These are phyloP conservation scores for Athetis lepigone DNA, from an alignment of 2,888 invertebrate species.

Conservation along the genomic window DNA sequence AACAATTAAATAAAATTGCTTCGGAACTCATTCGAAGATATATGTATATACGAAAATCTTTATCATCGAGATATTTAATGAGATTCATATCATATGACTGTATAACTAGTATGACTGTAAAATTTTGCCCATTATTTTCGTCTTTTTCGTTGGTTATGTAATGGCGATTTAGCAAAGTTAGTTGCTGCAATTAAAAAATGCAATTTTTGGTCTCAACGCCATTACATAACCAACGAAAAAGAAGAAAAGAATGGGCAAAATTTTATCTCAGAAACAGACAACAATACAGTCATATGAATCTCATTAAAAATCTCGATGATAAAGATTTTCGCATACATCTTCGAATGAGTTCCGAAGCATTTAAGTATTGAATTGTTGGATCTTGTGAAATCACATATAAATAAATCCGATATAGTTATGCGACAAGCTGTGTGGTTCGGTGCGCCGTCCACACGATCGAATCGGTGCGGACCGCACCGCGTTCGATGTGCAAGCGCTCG, in stretches of 20 bases:
- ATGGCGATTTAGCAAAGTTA: too few relatives aligned
- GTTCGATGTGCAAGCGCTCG: too few relatives aligned
- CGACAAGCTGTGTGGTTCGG: background rate
- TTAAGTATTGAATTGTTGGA: background rate
- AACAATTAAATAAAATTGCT: too few relatives aligned
- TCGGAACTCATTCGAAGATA: too few relatives aligned
- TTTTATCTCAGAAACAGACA: background rate
- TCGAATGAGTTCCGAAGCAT: slow-evolving; percentile 1
- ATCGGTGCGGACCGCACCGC: too few relatives aligned
- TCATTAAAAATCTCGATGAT: too few relatives aligned
- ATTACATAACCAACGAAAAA: background rate
- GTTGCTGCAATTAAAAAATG: background rate
- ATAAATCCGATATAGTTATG: slow-evolving; percentile 1
- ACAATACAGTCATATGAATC: background rate
- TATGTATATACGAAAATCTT: slow-evolving; percentile 2
- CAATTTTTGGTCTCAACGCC: background rate
- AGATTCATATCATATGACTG: background rate
- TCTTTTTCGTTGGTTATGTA: too few relatives aligned
- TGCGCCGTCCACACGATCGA: too few relatives aligned
- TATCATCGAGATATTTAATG: too few relatives aligned
- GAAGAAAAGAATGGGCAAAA: background rate
- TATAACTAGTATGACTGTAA: background rate
- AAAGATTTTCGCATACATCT: background rate
- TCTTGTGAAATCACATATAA: background rate
- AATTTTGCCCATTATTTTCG: slow-evolving; percentile 2